Evolutionary conservation across 2,797 vertebrate genomes (phyloP), one percentile per base, ranked within the genome.

Genomic region (Spheniscus humboldti): DNA sequence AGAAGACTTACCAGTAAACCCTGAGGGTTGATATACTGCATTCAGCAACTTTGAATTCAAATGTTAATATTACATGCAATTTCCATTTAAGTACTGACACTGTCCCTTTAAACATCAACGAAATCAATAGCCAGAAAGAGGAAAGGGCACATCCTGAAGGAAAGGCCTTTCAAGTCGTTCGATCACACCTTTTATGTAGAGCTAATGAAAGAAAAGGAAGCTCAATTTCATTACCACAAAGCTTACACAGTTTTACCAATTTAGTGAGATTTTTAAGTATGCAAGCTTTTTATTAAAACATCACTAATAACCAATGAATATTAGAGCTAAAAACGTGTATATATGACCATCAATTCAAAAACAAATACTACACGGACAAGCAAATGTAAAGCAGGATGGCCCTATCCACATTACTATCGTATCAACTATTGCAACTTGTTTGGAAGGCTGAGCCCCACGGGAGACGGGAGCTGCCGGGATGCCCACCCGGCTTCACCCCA

Each of bases 351-450:
- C 60, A 14, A 2, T 25, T 35, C 28, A 25, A 60, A 66, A 8
- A 4, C 33, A 35, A 25, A 5, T 0, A 11, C 28, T 4, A 8
- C 25, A 3, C 1, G 3, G 37, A n/a, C 23, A 6, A 53, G 72
- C 10, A 1, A 28, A 37, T 0, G 17, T 4, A 13, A 25, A 41
- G 53, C 66, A 5, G 74, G 56, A 11, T 1, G 30, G n/a, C 7
- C 25, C 56, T 5, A 6, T 5, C 60, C 68, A 15, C 15, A 1
- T 8, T 17, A 9, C 30, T 7, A 18, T 18, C 6, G 2, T 3
- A 3, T 4, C 19, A 12, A 22, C 25, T 2, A 5, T 2, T 2
- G n/a, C 37, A 8, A 8, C 33, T 33, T 7, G 13, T 3, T 1
- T 2, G 17, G 67, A 20, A 9, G 45, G 45, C 77, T 20, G 45